phyloP scores from a whole-genome alignment of 2,113 vertebrate genomes.

The Polypterus bichir region DNA sequence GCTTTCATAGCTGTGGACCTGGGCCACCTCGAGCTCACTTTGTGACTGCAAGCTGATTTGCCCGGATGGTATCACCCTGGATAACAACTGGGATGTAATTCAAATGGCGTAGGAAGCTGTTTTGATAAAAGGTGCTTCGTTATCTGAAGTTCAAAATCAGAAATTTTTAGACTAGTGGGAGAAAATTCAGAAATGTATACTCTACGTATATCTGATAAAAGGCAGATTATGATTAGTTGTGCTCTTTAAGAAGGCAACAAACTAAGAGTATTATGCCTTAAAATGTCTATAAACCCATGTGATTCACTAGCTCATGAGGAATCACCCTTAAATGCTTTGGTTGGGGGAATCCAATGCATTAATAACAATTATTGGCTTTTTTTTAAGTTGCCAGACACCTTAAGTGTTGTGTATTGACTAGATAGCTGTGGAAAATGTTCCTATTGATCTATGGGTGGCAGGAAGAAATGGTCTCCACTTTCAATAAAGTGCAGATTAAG shows the following conservation, averaged over 20 bases:
- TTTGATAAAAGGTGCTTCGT: no score
- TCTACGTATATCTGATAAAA: no score
- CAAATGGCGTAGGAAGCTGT: no score
- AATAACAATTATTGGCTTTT: slow-evolving; percentile 51
- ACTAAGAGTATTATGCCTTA: not conserved
- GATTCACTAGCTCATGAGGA: slow-evolving; percentile 21
- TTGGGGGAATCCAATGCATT: slow-evolving; percentile 34
- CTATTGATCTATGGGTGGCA: slow-evolving; percentile 43
- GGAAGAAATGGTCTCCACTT: slow-evolving; percentile 35
- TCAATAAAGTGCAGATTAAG: slow-evolving; percentile 35
- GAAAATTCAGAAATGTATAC: no score
- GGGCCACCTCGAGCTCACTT: no score
- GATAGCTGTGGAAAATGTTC: slow-evolving; percentile 38
- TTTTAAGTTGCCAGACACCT: slow-evolving; percentile 45
- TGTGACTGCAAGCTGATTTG: no score
- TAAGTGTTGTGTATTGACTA: slow-evolving; percentile 52
- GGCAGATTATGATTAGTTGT: no score
- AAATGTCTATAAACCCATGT: not conserved
- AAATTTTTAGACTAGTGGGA: no score
- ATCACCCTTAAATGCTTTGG: slow-evolving; percentile 29
- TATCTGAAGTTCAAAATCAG: no score
- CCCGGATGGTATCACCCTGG: no score
- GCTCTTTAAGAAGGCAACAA: not conserved
- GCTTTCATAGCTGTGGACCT: no score
- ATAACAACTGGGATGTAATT: no score